Percentiles rank a stretch among this genome's conserved stretches.
Conservation (phyloP, 1,140 invertebrate genomes). For the Drosophila ambigua region DNA sequence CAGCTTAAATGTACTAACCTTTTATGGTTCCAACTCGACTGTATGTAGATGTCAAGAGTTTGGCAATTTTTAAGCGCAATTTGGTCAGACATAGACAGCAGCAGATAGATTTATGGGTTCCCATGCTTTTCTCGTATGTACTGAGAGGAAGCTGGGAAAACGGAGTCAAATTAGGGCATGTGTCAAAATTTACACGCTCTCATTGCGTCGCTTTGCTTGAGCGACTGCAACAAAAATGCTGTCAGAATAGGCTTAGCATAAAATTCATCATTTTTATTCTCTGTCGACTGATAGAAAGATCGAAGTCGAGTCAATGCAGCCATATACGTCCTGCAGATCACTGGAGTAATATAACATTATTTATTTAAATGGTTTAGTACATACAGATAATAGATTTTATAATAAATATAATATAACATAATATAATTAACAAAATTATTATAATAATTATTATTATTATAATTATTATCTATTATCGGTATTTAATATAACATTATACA, state of each 20-base stretch:
- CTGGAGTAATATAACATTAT: too few species aligned
- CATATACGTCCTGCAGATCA: too few species aligned
- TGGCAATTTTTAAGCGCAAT: constrained; percentile 44
- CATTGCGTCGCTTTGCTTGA: constrained; percentile 70
- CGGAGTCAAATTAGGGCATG: constrained; percentile 60
- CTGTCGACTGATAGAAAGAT: too few species aligned
- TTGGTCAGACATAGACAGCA: constrained; percentile 61
- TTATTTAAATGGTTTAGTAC: too few species aligned
- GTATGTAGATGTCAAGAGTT: constrained; percentile 22
- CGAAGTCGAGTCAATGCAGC: too few species aligned
- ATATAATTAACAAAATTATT: too few species aligned
- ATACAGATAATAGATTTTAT: too few species aligned
- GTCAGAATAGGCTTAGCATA: constrained; percentile 8
- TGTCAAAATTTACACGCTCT: constrained; percentile 79
- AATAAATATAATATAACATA: too few species aligned
- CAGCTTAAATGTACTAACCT: constrained; percentile 31
- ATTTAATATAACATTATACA: too few species aligned
- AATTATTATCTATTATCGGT: too few species aligned
- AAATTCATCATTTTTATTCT: not conserved
- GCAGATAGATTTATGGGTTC: constrained; percentile 39
- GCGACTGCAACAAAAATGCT: constrained; percentile 40
- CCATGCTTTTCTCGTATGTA: constrained; percentile 34
- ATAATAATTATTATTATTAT: too few species aligned
- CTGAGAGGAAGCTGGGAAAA: constrained; percentile 5
- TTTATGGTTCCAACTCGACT: constrained; percentile 24